Percentiles rank a stretch among this genome's conserved stretches.
These are phyloP conservation scores for Lordiphosa andalusiaca DNA, from an alignment of 2,888 invertebrate species.

Conservation along the genomic window DNA sequence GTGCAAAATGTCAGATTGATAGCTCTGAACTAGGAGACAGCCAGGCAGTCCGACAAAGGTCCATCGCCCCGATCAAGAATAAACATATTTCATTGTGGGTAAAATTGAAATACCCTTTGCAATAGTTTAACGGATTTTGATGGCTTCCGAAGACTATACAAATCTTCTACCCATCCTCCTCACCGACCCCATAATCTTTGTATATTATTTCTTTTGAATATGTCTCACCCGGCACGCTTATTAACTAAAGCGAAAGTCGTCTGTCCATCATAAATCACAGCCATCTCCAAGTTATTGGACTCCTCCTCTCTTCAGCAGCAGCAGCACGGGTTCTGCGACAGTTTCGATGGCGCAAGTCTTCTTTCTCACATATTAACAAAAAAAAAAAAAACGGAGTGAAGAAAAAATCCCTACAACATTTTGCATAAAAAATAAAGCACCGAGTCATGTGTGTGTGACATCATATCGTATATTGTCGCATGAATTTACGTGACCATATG, in stretches of 20 bases:
- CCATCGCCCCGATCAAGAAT: too few species aligned
- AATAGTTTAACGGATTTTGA: too few species aligned
- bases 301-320: background rate
- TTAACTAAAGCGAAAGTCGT: constrained; percentile 62
- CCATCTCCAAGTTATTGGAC: constrained; percentile 7
- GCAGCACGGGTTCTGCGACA: constrained; percentile 7
- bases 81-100: too few species aligned
- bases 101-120: too few species aligned
- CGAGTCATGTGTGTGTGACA: constrained; percentile 59
- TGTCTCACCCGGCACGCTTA: constrained; percentile 52
- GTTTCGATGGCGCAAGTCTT: constrained; percentile 32
- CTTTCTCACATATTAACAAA: constrained; percentile 40
- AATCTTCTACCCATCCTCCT: too few species aligned
- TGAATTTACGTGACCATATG: constrained; percentile 76
- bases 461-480: constrained; percentile 75
- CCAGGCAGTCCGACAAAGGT: too few species aligned
- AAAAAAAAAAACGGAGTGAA: constrained; percentile 7
- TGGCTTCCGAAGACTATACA: too few species aligned
- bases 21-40: too few species aligned
- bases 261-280: constrained; percentile 41
- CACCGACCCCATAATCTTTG: background rate
- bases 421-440: constrained; percentile 72
- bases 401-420: constrained; percentile 70
- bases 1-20: too few species aligned
- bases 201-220: constrained; percentile 34